A percentile compares a stretch with the other conserved stretches of the same genome.
Evolutionary conservation across 2,888 invertebrate species (phyloP).

Genomic region (Drosophila pseudotakahashii): DNA sequence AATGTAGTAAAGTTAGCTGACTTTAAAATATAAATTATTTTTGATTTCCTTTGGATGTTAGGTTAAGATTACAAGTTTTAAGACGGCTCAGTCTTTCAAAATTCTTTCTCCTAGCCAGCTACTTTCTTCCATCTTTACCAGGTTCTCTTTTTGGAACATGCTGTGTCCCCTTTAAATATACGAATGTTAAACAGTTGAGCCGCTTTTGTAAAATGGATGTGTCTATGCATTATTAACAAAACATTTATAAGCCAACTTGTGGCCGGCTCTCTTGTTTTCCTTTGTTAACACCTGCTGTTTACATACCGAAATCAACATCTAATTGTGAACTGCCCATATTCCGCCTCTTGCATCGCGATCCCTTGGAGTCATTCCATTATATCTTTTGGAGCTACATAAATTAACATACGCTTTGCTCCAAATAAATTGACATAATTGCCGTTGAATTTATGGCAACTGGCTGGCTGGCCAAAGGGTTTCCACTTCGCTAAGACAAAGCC

Average conservation of each 20-base stretch:
- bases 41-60: too few species aligned
- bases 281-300: constrained; percentile 79
- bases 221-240: constrained; percentile 61
- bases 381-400: constrained; percentile 56
- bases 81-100: neutral
- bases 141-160: constrained; percentile 20
- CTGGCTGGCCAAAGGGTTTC: constrained; percentile 13
- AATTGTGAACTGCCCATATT: constrained; percentile 75
- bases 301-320: constrained; percentile 69
- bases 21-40: too few species aligned
- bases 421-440: constrained; percentile 81
- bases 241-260: constrained; percentile 53
- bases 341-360: constrained; percentile 47
- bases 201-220: constrained; percentile 54
- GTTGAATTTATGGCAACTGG: constrained; percentile 67
- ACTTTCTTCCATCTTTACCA: constrained; percentile 9
- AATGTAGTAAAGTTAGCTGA: too few species aligned
- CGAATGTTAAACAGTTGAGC: constrained; percentile 38
- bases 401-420: constrained; percentile 76
- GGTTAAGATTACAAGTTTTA: too few species aligned
- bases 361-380: constrained; percentile 11
- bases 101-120: neutral
- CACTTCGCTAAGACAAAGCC: constrained; percentile 66
- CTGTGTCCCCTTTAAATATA: constrained; percentile 49
- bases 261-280: constrained; percentile 34